Conservation (phyloP, 2,797 vertebrate genomes). For the Amblyopsis hoosieri region DNA sequence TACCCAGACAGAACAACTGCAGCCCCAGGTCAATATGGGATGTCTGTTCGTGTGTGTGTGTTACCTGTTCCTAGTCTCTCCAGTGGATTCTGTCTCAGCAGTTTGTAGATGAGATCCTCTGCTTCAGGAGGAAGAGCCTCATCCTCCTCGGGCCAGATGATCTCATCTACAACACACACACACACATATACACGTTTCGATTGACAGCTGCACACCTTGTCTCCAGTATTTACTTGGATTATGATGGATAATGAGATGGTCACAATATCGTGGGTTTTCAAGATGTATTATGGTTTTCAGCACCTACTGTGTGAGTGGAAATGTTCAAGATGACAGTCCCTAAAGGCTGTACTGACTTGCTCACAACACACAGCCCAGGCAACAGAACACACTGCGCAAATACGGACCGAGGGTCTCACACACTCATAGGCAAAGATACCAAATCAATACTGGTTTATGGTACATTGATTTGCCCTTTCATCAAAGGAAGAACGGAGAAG, state of each 20-base stretch:
- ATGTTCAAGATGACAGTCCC: too few relatives aligned
- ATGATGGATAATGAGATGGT: too few relatives aligned
- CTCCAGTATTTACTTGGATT: not conserved
- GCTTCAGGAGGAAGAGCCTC: conserved; percentile 92
- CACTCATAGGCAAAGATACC: conserved; percentile 1
- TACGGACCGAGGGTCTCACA: conserved; percentile 4
- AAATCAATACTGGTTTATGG: conserved; percentile 4
- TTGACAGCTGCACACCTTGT: not conserved
- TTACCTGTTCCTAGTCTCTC: conserved; percentile 94
- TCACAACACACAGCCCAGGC: not conserved
- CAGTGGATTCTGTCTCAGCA: conserved; percentile 91
- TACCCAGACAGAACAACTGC: too few relatives aligned
- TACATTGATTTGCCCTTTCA: conserved; percentile 9
- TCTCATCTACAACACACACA: conserved; percentile 82
- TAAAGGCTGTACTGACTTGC: not conserved
- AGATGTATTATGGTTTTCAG: not conserved
- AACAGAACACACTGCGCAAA: conserved; percentile 1
- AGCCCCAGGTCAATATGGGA: not conserved
- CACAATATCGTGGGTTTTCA: too few relatives aligned
- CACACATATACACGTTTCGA: conserved; percentile 12
- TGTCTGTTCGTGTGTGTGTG: conserved; percentile 1
- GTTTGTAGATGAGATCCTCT: conserved; percentile 91
- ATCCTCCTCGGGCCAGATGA: conserved; percentile 94
- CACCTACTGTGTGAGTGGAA: not conserved
- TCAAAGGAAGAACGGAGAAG: conserved; percentile 6